These are phyloP conservation scores for Enteromius fasciolatus DNA, from an alignment of 2,797 vertebrate genomes.

Conservation along the genomic window DNA sequence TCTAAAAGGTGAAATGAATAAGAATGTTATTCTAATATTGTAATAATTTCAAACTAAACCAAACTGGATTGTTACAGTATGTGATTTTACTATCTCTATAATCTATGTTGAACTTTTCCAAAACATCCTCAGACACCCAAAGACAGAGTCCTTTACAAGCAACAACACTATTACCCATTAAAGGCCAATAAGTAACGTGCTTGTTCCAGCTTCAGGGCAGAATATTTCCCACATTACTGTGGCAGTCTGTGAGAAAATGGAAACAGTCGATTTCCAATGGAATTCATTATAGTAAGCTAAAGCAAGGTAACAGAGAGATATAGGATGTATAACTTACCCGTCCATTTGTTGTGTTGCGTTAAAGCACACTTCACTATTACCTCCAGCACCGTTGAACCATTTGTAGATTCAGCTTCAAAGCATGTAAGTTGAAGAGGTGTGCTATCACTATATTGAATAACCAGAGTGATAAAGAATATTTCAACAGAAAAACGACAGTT, in stretches of 20 bases:
- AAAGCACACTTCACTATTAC: neutral
- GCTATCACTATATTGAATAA: neutral
- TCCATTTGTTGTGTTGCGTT: neutral
- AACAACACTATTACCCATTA: slow-evolving; percentile 46
- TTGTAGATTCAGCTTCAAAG: neutral
- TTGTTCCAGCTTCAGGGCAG: slow-evolving; percentile 23
- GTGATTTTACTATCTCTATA: slow-evolving; percentile 11
- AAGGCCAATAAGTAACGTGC: slow-evolving; percentile 33
- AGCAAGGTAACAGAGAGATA: neutral
- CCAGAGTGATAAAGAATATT: neutral
- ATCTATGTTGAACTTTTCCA: neutral
- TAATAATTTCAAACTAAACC: neutral
- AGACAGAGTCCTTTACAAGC: neutral
- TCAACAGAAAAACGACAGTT: neutral
- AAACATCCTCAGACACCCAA: slow-evolving; percentile 4
- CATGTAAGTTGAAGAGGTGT: neutral
- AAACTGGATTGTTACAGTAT: neutral
- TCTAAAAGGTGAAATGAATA: neutral
- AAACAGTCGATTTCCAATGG: slow-evolving; percentile 37
- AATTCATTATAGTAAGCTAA: slow-evolving; percentile 46
- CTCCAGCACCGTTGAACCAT: neutral
- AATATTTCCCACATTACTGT: slow-evolving; percentile 51
- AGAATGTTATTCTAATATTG: neutral
- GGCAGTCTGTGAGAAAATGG: slow-evolving; percentile 50
- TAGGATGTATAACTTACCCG: neutral